Evolutionary conservation across 2,888 invertebrate genomes (phyloP), one percentile per base, ranked within the genome.

Genomic region (Lypha dubia): DNA sequence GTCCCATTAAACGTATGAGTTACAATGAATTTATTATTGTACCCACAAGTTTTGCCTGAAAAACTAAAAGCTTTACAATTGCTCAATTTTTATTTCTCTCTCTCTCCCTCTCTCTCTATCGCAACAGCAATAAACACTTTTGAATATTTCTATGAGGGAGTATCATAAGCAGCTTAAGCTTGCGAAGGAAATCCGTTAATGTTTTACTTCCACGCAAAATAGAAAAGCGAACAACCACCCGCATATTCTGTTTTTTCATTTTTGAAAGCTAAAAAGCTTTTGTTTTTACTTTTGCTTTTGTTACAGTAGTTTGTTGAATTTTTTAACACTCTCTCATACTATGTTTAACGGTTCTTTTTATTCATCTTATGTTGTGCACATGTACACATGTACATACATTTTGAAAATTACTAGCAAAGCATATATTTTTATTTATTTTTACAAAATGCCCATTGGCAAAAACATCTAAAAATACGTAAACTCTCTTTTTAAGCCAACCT

Each of bases 1-100:
- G 81, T 74, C 77, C 65, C 46, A 62, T 58, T 63, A 73, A 62
- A 80, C 80, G 76, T 77, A 73, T 76, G 62, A 84, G 70, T 74
- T 74, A 74, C 63, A 77, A 81, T 74, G 51, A 84, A 49, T 77
- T 68, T 71, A 35, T 70, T 67, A 70, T 67, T 65, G 70, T 53
- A 65, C 58, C 22, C 38, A 17, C 32, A 63, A 22, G 46, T 58
- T 79, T 63, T 71, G 22, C 17, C 20, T 38, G 32, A n/a, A n/a
- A 49, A 15, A n/a, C 3, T 35, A 73, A 79, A 73, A 79, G 79
- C 79, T 79, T 67, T 70, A 4, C 8, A 22, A 24, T 35, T 35
- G 13, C 22, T 53, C 46, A 60, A 13, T 41, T 13, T 46, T 71
- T 44, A 53, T 13, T 53, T 13, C 8, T 22, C 51, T 62, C 41